Conservation (phyloP, 2,797 vertebrate genomes). For the Diceros bicornis region DNA sequence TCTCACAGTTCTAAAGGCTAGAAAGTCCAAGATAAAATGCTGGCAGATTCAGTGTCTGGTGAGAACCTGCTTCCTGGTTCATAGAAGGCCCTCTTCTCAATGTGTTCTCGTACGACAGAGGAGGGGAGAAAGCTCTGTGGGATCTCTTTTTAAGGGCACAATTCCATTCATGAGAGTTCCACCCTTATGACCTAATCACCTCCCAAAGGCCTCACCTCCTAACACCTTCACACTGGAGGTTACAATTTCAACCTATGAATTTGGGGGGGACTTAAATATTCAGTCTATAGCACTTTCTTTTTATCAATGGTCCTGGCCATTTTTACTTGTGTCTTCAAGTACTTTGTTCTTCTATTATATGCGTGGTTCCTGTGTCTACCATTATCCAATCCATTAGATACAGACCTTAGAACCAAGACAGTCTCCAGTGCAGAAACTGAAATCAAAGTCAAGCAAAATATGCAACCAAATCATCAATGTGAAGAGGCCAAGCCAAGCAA, state of each 20-base stretch:
- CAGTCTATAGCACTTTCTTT: background rate
- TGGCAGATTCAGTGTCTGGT: background rate
- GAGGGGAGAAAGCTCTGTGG: background rate
- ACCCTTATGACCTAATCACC: background rate
- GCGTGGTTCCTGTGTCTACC: background rate
- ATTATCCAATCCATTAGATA: background rate
- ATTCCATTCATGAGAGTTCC: background rate
- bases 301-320: background rate
- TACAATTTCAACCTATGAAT: background rate
- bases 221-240: background rate
- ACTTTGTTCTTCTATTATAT: background rate
- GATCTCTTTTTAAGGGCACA: background rate
- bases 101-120: background rate
- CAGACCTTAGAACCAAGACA: background rate
- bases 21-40: background rate
- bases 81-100: background rate
- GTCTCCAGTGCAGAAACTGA: background rate
- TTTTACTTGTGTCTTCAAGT: background rate
- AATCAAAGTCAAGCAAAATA: constrained; percentile 8
- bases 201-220: background rate
- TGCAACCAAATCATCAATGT: background rate
- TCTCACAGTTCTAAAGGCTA: background rate
- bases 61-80: background rate
- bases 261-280: no score
- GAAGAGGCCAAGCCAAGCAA: background rate